Conservation (phyloP, 35 echinoderm and acorn worm species). For the Ptychodera flava region DNA sequence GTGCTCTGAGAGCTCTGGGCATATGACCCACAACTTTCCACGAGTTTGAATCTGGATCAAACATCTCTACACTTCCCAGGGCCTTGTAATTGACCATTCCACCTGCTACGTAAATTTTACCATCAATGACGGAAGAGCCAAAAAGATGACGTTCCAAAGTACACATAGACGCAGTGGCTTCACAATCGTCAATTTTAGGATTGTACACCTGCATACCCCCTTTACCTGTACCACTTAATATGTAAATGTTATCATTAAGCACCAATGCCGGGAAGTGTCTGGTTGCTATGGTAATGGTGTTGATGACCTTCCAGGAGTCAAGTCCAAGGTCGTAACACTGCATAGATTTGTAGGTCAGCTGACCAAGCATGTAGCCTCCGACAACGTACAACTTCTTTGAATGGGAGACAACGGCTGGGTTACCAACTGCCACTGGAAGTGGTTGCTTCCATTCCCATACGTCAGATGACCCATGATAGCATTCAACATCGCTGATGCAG, state of each 20-base stretch:
- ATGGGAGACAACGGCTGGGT: conserved; percentile 53
- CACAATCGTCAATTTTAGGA: conserved; percentile 18
- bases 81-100: conserved; percentile 59
- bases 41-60: conserved; percentile 26
- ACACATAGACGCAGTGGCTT: conserved; percentile 41
- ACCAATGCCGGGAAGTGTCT: conserved; percentile 46
- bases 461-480: conserved; percentile 25
- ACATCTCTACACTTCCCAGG: conserved; percentile 19
- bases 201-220: conserved; percentile 66
- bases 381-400: conserved; percentile 43
- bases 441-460: conserved; percentile 40
- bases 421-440: conserved; percentile 30
- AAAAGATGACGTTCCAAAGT: conserved; percentile 57
- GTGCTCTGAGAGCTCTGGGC: conserved; percentile 44
- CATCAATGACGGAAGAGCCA: conserved; percentile 30
- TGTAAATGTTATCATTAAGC: conserved; percentile 41
- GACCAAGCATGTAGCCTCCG: conserved; percentile 29
- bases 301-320: conserved; percentile 40
- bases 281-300: conserved; percentile 23
- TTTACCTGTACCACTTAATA: conserved; percentile 42
- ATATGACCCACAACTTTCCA: conserved; percentile 34
- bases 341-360: conserved; percentile 33
- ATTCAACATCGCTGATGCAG: conserved; percentile 37
- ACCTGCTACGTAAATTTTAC: conserved; percentile 39
- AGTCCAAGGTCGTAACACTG: conserved; percentile 42